Base-by-base conservation (phyloP, 2,888 invertebrate genomes). In the Serripes groenlandicus region DNA sequence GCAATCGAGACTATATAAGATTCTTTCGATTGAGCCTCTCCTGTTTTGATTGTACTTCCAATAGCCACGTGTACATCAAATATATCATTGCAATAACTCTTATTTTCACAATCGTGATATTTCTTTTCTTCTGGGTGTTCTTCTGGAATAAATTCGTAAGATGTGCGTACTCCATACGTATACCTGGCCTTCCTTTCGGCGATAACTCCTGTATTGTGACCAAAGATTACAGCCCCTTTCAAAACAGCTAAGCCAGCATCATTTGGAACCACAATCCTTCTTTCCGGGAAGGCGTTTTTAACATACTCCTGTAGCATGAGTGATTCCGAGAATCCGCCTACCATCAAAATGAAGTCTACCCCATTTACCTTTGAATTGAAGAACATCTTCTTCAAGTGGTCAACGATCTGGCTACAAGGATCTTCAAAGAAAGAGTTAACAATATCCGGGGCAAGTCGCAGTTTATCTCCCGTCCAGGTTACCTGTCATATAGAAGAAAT, bases 161-260 rank as follows among this genome's bases (percentile, higher is more conserved):
- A 66, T 42, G 68, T 71, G 35, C 75, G 37, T 7, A 89, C 78
- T 0, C 88, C 88, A 26, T 89, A 89, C 0, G 88, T 86, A 64
- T 60, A 81, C 49, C 80, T 83, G n/a, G 81, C 64, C 21, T 71
- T 81, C 35, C 88, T 71, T 18, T 80, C 83, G 0, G 77, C 32
- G n/a, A 89, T 87, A 7, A 75, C 81, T 1, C 32, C 28, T n/a
- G 86, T 85, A 68, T 86, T 75, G 26, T 89, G 86, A 0, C 88
- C 88, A 28, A 81, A 89, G 15, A 89, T 56, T 1, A 89, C 88
- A 0, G 88, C 88, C 0, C 88, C 88, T 72, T 87, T 87, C 5
- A 89, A 78, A 9, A 89, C 86, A 15, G 85, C 84, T 18, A 87
- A 56, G 0, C 87, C 88, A 0, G 89, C 73, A 3, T 89, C 89